Percentiles rank a stretch among this genome's conserved stretches.
These are phyloP conservation scores for Phrynocephalus guinanensis DNA, from an alignment of 2,797 vertebrate species.

Conservation along the genomic window DNA sequence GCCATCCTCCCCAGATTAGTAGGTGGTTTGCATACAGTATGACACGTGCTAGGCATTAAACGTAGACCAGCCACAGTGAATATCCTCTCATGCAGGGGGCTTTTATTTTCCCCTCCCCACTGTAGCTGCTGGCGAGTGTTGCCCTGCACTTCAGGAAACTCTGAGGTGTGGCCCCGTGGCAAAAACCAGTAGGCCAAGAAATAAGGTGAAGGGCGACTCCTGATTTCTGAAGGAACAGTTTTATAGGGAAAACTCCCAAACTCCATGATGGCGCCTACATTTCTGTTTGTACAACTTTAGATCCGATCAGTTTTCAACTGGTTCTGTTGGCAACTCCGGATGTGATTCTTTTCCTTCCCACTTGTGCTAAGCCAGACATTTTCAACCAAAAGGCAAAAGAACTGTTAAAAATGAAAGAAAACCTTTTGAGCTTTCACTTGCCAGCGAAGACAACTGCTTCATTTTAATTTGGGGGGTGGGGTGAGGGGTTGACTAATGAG, in stretches of 20 bases:
- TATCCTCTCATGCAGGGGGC: background rate
- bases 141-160: background rate
- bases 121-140: background rate
- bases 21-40: background rate
- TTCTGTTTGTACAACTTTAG: background rate
- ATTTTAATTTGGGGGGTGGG: conserved; percentile 10
- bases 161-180: background rate
- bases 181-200: background rate
- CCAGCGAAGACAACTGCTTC: conserved; percentile 38
- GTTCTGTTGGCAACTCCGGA: background rate
- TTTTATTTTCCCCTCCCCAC: background rate
- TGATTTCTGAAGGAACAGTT: background rate
- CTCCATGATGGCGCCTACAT: background rate
- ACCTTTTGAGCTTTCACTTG: conserved; percentile 28
- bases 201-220: background rate
- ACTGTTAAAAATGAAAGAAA: background rate
- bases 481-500: conserved; percentile 29
- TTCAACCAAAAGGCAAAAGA: background rate
- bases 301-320: background rate
- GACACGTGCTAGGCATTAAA: background rate
- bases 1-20: background rate
- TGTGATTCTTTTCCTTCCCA: background rate
- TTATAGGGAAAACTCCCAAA: background rate
- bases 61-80: background rate
- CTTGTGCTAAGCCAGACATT: background rate